Conservation (phyloP, 1,140 invertebrate genomes). For the Parasteatoda tepidariorum region DNA sequence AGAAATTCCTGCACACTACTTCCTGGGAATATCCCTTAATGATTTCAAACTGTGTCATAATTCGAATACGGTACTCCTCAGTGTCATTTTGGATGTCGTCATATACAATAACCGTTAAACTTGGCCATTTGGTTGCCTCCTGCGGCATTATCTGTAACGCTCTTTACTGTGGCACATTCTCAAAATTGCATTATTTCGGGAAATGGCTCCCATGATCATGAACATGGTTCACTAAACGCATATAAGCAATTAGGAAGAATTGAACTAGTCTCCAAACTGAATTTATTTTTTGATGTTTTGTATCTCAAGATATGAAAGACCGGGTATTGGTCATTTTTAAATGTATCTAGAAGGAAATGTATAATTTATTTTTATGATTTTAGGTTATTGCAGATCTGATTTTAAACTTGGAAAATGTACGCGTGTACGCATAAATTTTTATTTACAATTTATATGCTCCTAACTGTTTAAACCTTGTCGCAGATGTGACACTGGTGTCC, state of each 20-base stretch:
- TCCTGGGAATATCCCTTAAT: slow-evolving; percentile 17
- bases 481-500: too few species aligned
- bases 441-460: too few species aligned
- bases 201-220: slow-evolving; percentile 34
- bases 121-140: slow-evolving; percentile 27
- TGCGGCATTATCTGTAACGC: slow-evolving; percentile 22
- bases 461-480: too few species aligned
- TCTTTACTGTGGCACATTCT: slow-evolving; percentile 32
- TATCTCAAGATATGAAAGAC: neutral
- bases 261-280: too few species aligned
- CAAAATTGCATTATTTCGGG: slow-evolving; percentile 41
- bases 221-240: slow-evolving; percentile 4
- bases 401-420: too few species aligned
- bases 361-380: too few species aligned
- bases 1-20: neutral
- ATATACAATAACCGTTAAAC: slow-evolving; percentile 59
- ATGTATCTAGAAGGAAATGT: too few species aligned
- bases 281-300: too few species aligned
- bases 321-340: too few species aligned
- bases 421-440: too few species aligned
- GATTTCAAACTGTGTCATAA: slow-evolving; percentile 26
- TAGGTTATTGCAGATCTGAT: too few species aligned
- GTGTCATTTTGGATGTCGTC: neutral
- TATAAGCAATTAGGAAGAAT: slow-evolving; percentile 24
- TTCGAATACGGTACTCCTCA: slow-evolving; percentile 3